A percentile compares a stretch with the other conserved stretches of the same genome.
Conservation (phyloP, 2,888 invertebrate species). For the Exephanes ischioxanthus region DNA sequence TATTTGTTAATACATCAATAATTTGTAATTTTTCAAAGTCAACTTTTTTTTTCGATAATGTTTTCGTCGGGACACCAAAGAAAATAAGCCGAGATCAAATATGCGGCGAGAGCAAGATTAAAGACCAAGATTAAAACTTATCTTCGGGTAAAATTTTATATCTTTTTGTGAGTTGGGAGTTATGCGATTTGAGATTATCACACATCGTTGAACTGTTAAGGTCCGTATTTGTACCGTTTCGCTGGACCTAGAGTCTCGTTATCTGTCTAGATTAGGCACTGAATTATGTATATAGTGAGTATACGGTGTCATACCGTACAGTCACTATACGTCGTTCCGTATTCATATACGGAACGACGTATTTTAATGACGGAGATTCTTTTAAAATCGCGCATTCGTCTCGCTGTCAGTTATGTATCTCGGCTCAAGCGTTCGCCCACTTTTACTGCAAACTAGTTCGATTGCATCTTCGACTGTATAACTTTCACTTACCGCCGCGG, state of each 20-base stretch:
- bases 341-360: background rate
- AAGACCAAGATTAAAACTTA: background rate
- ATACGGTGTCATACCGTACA: too few species aligned
- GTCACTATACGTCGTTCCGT: too few species aligned
- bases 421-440: background rate
- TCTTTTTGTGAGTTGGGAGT: background rate
- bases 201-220: background rate
- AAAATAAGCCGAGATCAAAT: background rate
- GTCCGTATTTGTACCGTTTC: background rate
- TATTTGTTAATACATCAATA: background rate
- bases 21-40: background rate
- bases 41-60: background rate
- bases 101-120: background rate
- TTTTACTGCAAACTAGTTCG: background rate
- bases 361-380: background rate
- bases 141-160: background rate
- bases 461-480: background rate
- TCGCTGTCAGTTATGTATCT: background rate
- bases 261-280: background rate
- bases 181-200: background rate
- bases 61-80: background rate
- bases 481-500: conserved; percentile 89
- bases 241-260: background rate
- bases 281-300: background rate
- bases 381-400: background rate